A percentile compares a stretch with the other conserved stretches of the same genome.
Conservation (phyloP, 2,888 invertebrate genomes). For the Agonopterix subpropinquella region DNA sequence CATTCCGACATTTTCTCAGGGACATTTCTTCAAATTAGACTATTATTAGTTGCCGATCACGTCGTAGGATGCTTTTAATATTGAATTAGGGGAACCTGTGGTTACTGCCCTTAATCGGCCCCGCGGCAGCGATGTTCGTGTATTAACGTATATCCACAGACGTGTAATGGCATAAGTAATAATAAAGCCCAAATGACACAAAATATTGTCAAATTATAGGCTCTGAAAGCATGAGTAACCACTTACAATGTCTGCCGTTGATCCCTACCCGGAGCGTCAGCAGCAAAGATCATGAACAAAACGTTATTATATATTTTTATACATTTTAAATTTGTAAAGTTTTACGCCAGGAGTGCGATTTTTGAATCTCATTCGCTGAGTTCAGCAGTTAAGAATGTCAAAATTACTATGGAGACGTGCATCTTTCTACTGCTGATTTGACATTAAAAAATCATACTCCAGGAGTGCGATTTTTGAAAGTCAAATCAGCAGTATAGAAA, state of each 20-base stretch:
- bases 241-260: constrained; percentile 66
- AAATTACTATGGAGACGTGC: no score
- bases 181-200: constrained; percentile 75
- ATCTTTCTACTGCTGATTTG: no score
- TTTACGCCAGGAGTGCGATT: no score
- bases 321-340: no score
- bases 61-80: constrained; percentile 74
- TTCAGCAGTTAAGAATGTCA: no score
- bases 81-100: constrained; percentile 73
- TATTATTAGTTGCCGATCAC: constrained; percentile 74
- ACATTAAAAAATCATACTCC: no score
- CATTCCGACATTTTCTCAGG: constrained; percentile 73
- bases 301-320: no score
- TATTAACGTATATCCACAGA: constrained; percentile 71
- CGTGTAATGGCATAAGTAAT: constrained; percentile 72
- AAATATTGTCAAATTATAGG: constrained; percentile 76
- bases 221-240: constrained; percentile 71
- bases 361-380: no score
- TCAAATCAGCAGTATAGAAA: no score
- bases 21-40: constrained; percentile 72
- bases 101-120: constrained; percentile 71
- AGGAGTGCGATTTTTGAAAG: no score
- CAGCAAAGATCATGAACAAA: constrained; percentile 13
- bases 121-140: constrained; percentile 51
- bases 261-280: constrained; percentile 52